phyloP scores from a whole-genome alignment of 1,140 invertebrate genomes.

The Pogonognathellus flavescens region DNA sequence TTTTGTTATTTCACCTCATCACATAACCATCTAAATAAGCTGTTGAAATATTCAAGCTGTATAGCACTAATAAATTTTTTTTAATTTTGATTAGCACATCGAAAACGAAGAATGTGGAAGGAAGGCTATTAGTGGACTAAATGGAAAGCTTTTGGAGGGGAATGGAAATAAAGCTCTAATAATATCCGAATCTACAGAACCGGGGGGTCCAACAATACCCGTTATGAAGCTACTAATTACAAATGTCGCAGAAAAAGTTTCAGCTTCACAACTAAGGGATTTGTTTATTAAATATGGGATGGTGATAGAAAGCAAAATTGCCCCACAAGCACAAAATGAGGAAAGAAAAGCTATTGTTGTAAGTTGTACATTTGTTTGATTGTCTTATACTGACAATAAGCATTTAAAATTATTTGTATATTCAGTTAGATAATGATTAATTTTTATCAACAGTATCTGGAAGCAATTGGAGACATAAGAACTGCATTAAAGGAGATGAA shows the following conservation, averaged over 20 bases:
- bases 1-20: no score
- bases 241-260: conserved; percentile 2
- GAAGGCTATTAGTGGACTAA: background rate
- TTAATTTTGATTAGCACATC: background rate
- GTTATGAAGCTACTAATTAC: conserved; percentile 14
- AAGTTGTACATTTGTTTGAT: background rate
- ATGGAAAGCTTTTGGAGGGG: background rate
- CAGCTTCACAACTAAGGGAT: conserved; percentile 14
- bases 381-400: background rate
- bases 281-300: conserved; percentile 31
- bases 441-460: conserved; percentile 7
- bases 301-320: conserved; percentile 24
- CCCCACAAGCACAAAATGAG: background rate
- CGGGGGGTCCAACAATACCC: background rate
- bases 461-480: conserved; percentile 23
- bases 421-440: background rate
- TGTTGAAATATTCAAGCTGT: background rate
- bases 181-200: background rate
- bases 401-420: background rate
- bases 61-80: background rate
- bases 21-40: no score
- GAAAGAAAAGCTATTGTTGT: conserved; percentile 32
- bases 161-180: background rate
- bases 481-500: conserved; percentile 46
- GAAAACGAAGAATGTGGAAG: conserved; percentile 5